phyloP scores from a whole-genome alignment of 2,113 vertebrate genomes.

The Eidolon helvum region DNA sequence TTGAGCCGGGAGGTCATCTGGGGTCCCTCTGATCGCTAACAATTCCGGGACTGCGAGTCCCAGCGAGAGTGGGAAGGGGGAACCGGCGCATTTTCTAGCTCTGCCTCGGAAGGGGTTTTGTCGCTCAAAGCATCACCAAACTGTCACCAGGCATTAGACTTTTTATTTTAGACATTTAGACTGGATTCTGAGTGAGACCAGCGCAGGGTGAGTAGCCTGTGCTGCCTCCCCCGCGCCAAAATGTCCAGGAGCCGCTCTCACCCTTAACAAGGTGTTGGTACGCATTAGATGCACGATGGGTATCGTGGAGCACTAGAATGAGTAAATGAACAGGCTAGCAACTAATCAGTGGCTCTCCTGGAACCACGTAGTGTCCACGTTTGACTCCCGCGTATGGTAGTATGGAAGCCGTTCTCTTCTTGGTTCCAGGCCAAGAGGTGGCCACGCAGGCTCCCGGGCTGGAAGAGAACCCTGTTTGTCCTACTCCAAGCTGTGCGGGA shows the following conservation, averaged over 20 bases:
- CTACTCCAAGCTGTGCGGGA: neutral
- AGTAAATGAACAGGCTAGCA: neutral
- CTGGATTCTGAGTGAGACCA: neutral
- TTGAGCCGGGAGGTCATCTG: slow-evolving; percentile 57
- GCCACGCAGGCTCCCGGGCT: neutral
- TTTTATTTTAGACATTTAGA: neutral
- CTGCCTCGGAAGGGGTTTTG: neutral
- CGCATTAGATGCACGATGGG: accelerated
- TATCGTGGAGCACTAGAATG: accelerated
- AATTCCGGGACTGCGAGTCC: neutral
- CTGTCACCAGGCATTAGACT: neutral
- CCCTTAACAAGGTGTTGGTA: accelerated
- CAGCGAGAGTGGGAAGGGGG: neutral
- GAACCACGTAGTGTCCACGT: accelerated
- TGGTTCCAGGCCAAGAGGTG: neutral
- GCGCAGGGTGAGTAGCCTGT: neutral
- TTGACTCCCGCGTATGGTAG: neutral
- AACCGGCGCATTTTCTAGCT: neutral
- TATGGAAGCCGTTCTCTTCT: neutral
- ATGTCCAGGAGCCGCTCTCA: neutral
- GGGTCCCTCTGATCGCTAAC: neutral
- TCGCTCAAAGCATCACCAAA: neutral
- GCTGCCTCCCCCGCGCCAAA: neutral
- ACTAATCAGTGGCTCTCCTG: neutral
- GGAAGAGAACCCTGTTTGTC: neutral